These are phyloP conservation scores for Thymelicus acteon DNA, from an alignment of 2,888 invertebrate species.

Conservation along the genomic window DNA sequence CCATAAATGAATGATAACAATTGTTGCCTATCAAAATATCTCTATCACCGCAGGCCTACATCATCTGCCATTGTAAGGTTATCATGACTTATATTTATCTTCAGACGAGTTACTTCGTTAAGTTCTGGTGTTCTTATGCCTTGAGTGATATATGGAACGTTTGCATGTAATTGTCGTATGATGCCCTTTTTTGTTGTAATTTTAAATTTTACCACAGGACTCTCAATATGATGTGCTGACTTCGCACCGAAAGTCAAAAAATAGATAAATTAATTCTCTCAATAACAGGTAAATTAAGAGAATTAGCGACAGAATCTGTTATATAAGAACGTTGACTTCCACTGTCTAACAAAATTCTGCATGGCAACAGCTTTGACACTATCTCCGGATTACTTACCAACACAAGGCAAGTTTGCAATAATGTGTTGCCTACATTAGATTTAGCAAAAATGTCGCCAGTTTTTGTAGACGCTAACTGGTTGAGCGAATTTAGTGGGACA, in stretches of 20 bases:
- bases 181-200: not conserved
- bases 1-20: constrained; percentile 43
- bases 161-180: not conserved
- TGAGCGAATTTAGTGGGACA: constrained; percentile 10
- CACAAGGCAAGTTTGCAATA: too few relatives aligned
- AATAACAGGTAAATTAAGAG: not conserved
- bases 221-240: not conserved
- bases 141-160: not conserved
- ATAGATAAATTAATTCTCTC: not conserved
- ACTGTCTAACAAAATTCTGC: constrained; percentile 30
- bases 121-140: not conserved
- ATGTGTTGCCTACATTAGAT: too few relatives aligned
- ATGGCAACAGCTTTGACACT: too few relatives aligned
- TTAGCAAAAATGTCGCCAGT: too few relatives aligned
- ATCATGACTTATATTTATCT: not conserved
- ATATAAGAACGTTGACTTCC: constrained; percentile 34
- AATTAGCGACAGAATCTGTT: not conserved
- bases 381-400: too few relatives aligned
- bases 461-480: too few relatives aligned
- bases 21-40: constrained; percentile 44
- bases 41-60: constrained; percentile 32
- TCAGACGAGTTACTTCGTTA: not conserved
- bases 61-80: constrained; percentile 40
- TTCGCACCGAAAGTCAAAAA: not conserved
- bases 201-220: not conserved